A percentile compares a stretch with the other conserved stretches of the same genome.
Evolutionary conservation across 1,140 invertebrate species (phyloP).

Genomic region (Galleria mellonella): DNA sequence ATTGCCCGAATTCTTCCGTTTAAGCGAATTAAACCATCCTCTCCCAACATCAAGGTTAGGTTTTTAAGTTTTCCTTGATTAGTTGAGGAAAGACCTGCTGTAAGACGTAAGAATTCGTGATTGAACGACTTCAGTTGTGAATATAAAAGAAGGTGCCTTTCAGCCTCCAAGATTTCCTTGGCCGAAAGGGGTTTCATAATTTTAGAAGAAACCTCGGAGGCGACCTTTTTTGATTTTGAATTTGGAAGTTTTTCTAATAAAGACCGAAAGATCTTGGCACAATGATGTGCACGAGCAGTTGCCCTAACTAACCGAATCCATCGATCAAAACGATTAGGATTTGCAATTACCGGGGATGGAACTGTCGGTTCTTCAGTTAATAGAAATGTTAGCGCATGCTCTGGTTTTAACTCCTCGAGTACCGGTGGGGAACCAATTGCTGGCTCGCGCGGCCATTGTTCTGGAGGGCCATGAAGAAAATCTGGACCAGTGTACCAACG

Average conservation of each 20-base stretch:
- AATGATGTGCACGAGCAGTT: neutral
- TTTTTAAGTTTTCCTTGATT: too few relatives aligned
- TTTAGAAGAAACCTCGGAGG: too few relatives aligned
- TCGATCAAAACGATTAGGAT: neutral
- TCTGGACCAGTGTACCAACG: neutral
- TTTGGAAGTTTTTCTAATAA: neutral
- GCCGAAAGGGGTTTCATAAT: too few relatives aligned
- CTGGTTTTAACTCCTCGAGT: neutral
- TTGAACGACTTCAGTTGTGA: neutral
- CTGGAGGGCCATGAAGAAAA: neutral
- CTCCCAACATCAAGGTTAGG: too few relatives aligned
- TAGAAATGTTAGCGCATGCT: neutral
- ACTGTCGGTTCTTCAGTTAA: neutral
- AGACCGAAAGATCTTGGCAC: neutral
- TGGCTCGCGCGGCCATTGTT: neutral
- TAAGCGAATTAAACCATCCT: too few relatives aligned
- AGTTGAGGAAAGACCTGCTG: neutral
- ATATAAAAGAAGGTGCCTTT: neutral
- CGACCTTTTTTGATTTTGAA: neutral
- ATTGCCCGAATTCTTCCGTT: neutral
- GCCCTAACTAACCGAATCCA: slow-evolving; percentile 3
- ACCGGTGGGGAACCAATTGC: neutral
- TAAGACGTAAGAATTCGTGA: neutral
- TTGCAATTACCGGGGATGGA: neutral
- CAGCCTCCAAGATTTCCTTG: too few relatives aligned